These are phyloP conservation scores for Drosophila diplacantha DNA, from an alignment of 2,888 invertebrate species.

Conservation along the genomic window DNA sequence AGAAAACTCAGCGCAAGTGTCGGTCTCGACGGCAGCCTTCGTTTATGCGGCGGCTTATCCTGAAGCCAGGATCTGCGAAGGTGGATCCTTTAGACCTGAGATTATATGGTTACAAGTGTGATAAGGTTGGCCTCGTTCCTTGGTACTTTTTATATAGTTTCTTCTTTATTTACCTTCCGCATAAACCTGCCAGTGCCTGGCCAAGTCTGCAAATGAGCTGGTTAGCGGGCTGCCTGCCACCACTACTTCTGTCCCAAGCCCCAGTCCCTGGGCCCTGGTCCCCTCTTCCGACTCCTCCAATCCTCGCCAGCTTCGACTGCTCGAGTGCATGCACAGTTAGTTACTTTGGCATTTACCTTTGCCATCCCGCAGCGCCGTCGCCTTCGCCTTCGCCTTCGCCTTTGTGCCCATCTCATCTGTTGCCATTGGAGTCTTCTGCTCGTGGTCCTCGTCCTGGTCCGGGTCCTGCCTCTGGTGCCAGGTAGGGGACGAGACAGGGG, in stretches of 20 bases:
- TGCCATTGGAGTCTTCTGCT: slow-evolving; percentile 43
- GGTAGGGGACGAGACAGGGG: slow-evolving; percentile 13
- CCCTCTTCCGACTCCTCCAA: background rate
- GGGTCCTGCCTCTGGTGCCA: slow-evolving; percentile 16
- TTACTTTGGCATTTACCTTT: slow-evolving; percentile 65
- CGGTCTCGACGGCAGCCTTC: slow-evolving; percentile 18
- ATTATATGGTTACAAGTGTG: background rate
- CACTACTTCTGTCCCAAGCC: background rate
- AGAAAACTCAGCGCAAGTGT: slow-evolving; percentile 65
- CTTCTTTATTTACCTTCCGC: background rate
- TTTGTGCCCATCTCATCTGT: slow-evolving; percentile 53
- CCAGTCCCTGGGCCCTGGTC: too few species aligned
- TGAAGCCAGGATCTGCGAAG: background rate
- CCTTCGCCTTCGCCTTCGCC: slow-evolving; percentile 7
- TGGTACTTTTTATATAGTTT: too few species aligned
- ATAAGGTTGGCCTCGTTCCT: too few species aligned
- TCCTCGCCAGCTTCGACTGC: slow-evolving; percentile 13
- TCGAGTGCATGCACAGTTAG: slow-evolving; percentile 52
- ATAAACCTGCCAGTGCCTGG: slow-evolving; percentile 7
- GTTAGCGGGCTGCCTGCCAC: slow-evolving; percentile 30
- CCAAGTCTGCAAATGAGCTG: slow-evolving; percentile 49
- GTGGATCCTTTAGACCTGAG: background rate
- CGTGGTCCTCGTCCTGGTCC: slow-evolving; percentile 11
- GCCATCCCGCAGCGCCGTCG: slow-evolving; percentile 7
- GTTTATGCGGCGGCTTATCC: slow-evolving; percentile 8